These are phyloP conservation scores for Osmoderma eremita DNA, from an alignment of 2,888 invertebrate species.

Conservation along the genomic window DNA sequence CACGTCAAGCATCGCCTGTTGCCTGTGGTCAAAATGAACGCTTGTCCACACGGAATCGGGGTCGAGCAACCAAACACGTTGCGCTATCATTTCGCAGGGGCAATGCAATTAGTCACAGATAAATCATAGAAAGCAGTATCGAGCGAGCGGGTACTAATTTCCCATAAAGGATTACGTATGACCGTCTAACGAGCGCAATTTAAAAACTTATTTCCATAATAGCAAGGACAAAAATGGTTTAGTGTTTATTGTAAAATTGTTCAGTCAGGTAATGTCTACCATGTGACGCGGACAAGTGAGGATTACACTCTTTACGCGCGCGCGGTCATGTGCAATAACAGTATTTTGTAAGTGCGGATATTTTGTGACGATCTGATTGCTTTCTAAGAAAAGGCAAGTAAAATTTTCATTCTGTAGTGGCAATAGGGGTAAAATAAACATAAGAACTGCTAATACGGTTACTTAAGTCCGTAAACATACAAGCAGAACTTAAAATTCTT, in stretches of 20 bases:
- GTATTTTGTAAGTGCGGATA: neutral
- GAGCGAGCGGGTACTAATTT: conserved; percentile 42
- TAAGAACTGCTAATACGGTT: too few species aligned
- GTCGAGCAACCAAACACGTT: conserved; percentile 10
- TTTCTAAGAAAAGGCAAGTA: conserved; percentile 17
- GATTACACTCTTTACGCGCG: conserved; percentile 20
- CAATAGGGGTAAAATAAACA: too few species aligned
- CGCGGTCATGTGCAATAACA: conserved; percentile 23
- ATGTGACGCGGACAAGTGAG: conserved; percentile 30
- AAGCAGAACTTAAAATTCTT: too few species aligned
- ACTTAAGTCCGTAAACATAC: too few species aligned
- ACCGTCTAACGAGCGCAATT: conserved; percentile 36
- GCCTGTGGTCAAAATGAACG: conserved; percentile 38
- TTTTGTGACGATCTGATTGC: neutral
- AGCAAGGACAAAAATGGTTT: conserved; percentile 50
- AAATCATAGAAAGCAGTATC: conserved; percentile 47
- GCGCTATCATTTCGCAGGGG: conserved; percentile 45
- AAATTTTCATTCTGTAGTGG: neutral
- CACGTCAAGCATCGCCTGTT: conserved; percentile 22
- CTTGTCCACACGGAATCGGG: conserved; percentile 31
- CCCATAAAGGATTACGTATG: conserved; percentile 39
- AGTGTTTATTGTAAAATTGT: conserved; percentile 49
- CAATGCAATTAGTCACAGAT: conserved; percentile 49
- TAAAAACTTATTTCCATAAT: conserved; percentile 47
- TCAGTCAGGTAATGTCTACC: conserved; percentile 44